phyloP scores from a whole-genome alignment of 2,797 vertebrate species.

The Florisuga fusca region DNA sequence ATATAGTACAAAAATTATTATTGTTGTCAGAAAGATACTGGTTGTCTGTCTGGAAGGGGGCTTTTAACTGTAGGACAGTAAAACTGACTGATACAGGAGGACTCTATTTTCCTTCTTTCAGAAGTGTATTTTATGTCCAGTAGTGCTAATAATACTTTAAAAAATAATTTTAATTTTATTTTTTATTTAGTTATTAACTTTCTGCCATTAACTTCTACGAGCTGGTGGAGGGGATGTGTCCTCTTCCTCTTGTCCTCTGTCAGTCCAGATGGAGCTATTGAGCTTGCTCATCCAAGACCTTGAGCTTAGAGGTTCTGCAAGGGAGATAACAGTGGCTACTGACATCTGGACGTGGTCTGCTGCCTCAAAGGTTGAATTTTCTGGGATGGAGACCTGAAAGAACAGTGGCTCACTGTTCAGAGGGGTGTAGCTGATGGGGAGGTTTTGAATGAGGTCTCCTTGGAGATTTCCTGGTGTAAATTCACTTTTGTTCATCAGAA shows the following conservation, averaged over 20 bases:
- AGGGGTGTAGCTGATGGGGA: background rate
- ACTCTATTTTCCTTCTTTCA: background rate
- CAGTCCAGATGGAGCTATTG: background rate
- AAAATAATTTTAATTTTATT: background rate
- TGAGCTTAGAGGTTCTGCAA: background rate
- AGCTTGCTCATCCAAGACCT: background rate
- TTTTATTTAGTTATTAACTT: background rate
- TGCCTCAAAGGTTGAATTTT: background rate
- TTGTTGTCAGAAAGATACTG: background rate
- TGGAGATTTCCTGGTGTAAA: background rate
- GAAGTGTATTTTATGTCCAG: background rate
- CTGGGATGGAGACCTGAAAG: background rate
- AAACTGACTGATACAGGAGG: background rate
- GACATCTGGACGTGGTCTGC: background rate
- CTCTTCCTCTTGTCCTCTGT: background rate
- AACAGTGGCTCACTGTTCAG: background rate
- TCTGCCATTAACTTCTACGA: background rate
- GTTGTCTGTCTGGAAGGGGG: background rate
- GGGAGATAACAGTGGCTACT: background rate
- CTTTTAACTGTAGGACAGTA: background rate
- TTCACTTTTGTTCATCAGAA: background rate
- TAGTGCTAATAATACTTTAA: background rate
- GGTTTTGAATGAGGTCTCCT: background rate
- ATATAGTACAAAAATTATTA: background rate
- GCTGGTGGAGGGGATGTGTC: background rate